Evolutionary conservation across 2,888 invertebrate genomes (phyloP).

Genomic region (Troides helena): DNA sequence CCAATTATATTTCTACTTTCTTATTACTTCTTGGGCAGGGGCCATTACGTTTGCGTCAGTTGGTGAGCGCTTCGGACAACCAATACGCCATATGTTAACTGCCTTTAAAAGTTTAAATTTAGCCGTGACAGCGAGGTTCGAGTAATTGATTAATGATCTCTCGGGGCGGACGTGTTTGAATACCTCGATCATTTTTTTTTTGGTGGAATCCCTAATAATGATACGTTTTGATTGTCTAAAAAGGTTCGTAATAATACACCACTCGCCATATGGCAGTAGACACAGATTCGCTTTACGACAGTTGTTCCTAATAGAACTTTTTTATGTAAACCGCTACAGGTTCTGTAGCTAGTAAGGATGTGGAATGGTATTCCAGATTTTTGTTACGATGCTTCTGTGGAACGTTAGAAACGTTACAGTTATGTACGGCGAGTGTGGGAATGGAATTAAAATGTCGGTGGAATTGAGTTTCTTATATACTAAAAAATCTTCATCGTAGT

Average conservation of each 20-base stretch:
- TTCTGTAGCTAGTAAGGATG: slow-evolving; percentile 5
- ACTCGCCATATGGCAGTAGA: slow-evolving; percentile 65
- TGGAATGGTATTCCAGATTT: slow-evolving; percentile 23
- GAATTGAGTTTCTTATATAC: neutral
- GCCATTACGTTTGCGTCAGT: slow-evolving; percentile 74
- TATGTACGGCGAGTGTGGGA: slow-evolving; percentile 17
- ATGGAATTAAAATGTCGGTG: slow-evolving; percentile 6
- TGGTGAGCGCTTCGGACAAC: slow-evolving; percentile 61
- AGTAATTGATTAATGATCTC: slow-evolving; percentile 75
- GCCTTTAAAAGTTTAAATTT: slow-evolving; percentile 55
- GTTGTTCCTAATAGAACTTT: slow-evolving; percentile 33
- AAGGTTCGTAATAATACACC: slow-evolving; percentile 51
- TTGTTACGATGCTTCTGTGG: slow-evolving; percentile 17
- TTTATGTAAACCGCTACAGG: slow-evolving; percentile 20
- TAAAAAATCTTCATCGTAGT: no score
- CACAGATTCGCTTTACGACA: slow-evolving; percentile 59
- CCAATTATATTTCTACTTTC: slow-evolving; percentile 69
- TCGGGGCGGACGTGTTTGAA: slow-evolving; percentile 74
- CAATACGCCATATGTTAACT: slow-evolving; percentile 69
- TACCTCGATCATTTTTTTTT: slow-evolving; percentile 63
- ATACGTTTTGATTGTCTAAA: slow-evolving; percentile 74
- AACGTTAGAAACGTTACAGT: slow-evolving; percentile 3
- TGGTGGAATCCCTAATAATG: slow-evolving; percentile 70
- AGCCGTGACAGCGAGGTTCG: slow-evolving; percentile 69
- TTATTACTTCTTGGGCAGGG: slow-evolving; percentile 60